phyloP scores from a whole-genome alignment of 1,140 invertebrate genomes.

The Grapholita molesta region DNA sequence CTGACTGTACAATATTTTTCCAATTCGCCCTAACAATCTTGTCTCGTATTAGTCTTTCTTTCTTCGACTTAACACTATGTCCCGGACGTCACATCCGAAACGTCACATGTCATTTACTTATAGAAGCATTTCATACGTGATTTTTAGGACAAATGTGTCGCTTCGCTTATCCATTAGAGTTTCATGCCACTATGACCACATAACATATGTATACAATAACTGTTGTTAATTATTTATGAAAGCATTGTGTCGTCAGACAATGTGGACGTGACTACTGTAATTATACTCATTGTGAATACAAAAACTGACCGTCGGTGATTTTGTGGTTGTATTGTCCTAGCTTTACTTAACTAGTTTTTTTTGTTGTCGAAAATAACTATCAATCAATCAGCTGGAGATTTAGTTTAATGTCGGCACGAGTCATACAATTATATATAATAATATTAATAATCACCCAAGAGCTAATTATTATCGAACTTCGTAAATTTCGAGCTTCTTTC shows the following conservation, averaged over 20 bases:
- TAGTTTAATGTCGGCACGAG: neutral
- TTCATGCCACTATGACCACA: constrained; percentile 1
- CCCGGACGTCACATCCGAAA: too few relatives aligned
- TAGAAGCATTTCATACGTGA: neutral
- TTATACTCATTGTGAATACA: constrained; percentile 18
- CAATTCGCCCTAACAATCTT: too few relatives aligned
- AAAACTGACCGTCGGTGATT: neutral
- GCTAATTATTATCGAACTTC: too few relatives aligned
- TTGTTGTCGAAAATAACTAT: constrained; percentile 3
- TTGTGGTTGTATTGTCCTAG: neutral
- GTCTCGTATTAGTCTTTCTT: too few relatives aligned
- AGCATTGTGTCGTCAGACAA: constrained; percentile 33
- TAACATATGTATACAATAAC: constrained; percentile 12
- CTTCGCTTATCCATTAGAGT: neutral
- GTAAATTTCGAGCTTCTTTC: too few relatives aligned
- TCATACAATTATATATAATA: neutral
- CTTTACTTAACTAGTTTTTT: neutral
- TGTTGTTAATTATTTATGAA: constrained; percentile 35
- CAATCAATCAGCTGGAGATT: neutral
- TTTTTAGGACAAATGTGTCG: neutral
- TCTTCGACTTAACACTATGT: too few relatives aligned
- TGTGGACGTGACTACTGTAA: constrained; percentile 30
- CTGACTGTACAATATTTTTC: too few relatives aligned
- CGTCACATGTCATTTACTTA: neutral
- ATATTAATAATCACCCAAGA: too few relatives aligned